Evolutionary conservation across 92 coral and sea anemone genomes (phyloP).

Genomic region (Siderastrea siderea): DNA sequence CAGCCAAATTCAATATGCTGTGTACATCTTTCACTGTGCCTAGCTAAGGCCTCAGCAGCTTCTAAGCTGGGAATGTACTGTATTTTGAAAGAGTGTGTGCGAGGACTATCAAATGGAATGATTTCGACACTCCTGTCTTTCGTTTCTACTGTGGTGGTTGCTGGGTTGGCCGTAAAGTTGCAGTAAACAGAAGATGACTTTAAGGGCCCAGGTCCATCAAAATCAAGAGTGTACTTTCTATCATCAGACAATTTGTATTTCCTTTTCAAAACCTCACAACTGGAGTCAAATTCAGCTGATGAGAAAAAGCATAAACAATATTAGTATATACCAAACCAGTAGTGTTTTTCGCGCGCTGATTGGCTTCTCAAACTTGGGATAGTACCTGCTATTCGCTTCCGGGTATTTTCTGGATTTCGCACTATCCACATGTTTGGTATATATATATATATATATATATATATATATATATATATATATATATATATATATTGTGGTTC

Average conservation of each 20-base stretch:
- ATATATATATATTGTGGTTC: too few relatives aligned
- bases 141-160: constrained; percentile 65
- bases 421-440: too few relatives aligned
- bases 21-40: constrained; percentile 76
- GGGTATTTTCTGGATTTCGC: too few relatives aligned
- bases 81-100: constrained; percentile 60
- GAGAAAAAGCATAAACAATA: background rate
- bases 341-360: too few relatives aligned
- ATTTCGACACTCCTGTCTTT: constrained; percentile 45
- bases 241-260: background rate
- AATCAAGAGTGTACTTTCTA: constrained; percentile 76
- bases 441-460: too few relatives aligned
- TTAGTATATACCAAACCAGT: too few relatives aligned
- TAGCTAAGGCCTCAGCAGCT: constrained; percentile 79
- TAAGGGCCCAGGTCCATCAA: constrained; percentile 88
- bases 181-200: constrained; percentile 63
- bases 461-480: too few relatives aligned
- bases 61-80: constrained; percentile 60
- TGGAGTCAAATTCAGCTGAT: constrained; percentile 60
- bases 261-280: constrained; percentile 57
- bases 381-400: too few relatives aligned
- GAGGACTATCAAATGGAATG: constrained; percentile 36
- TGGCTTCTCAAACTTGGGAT: too few relatives aligned
- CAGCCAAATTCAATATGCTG: constrained; percentile 88
- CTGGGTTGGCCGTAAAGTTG: constrained; percentile 77